Base-by-base conservation (phyloP, 37 sponge, comb jelly and placozoan genomes). In the Tethya wilhelma region DNA sequence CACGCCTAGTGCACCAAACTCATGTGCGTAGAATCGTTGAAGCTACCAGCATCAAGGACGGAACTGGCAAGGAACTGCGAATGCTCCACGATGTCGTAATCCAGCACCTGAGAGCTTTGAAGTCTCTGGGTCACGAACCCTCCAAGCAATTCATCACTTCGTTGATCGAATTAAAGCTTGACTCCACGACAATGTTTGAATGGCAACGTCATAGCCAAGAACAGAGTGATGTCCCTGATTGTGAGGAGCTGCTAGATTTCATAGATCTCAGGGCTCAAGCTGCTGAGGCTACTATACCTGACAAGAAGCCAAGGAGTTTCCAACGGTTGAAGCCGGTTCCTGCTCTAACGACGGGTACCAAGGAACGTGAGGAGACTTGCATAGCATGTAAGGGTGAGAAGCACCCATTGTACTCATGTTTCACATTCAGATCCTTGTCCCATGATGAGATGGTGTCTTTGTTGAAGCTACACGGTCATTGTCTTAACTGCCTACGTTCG, bases 231-330 rank as follows among this genome's bases (percentile, higher is more conserved):
- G 75, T 73, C 11, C 83, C 83, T 44, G 67, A 73, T 39, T 83
- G 64, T 33, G 45, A 83, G 25, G 83, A 73, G 17, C 38, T 83
- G 19, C 55, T 83, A 25, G 56, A 72, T 23, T 83, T 83, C 62
- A 83, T 83, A 33, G 83, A 83, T 56, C 55, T 73, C 22, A 42
- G 83, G 45, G 83, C 83, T 20, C 83, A 83, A 74, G 83, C 83
- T 6, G 45, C 66, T n/a, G 83, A 83, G 64, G n/a, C n/a, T n/a
- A n/a, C n/a, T n/a, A n/a, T n/a, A 30, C 25, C 63, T 60, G 28
- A 23, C 28, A 26, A 8, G 8, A 6, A 29, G 28, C 23, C 14
- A 29, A 60, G n/a, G 63, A 23, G 25, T n/a, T 19, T 19, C 28
- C 12, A 12, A 26, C 63, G 6, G 8, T 26, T 7, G 8, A 12